Evolutionary conservation across 2,797 vertebrate genomes (phyloP), one percentile per base, ranked within the genome.

Genomic region (Threskiornis aethiopicus): DNA sequence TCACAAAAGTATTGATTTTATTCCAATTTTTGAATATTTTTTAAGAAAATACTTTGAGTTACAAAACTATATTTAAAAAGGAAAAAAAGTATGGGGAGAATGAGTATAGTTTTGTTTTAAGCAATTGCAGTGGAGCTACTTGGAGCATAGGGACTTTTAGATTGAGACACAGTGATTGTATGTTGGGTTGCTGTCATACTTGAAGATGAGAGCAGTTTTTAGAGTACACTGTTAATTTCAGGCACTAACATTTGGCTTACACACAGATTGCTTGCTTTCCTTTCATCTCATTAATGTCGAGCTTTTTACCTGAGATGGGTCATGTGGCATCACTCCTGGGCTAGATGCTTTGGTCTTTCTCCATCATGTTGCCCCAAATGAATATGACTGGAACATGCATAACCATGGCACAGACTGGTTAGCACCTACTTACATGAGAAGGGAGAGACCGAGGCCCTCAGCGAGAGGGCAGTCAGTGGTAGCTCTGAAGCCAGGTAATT

Each of bases 381-480:
- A 15, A 44, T 15, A 33, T 25, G 41, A 39, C 20, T 86, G n/a
- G 31, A 42, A 62, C 4, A 4, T 8, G 12, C 4, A 2, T 31
- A 22, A 58, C 49, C 1, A 0, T 81, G 31, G 49, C 49, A 66
- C 31, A 41, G 52, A 25, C 26, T 2, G 1, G 10, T 5, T 25
- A 33, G 35, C 13, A 37, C 12, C 25, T 57, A 33, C 5, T 65
- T 4, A 5, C 3, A 0, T 12, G 59, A 44, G 20, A 59, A 86
- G 19, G 42, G 35, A 61, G 31, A 18, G 11, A 28, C 61, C 9
- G 41, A 76, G 10, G 22, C 22, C 3, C 4, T 66, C 1, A 3
- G 11, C 0, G 4, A 35, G 11, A n/a, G 9, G n/a, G 11, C 8
- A 18, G 10, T 7, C 6, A 2, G 5, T 72, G 61, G 28, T 65